Conservation (phyloP, 2,113 vertebrate genomes). For the Arenaria interpres region DNA sequence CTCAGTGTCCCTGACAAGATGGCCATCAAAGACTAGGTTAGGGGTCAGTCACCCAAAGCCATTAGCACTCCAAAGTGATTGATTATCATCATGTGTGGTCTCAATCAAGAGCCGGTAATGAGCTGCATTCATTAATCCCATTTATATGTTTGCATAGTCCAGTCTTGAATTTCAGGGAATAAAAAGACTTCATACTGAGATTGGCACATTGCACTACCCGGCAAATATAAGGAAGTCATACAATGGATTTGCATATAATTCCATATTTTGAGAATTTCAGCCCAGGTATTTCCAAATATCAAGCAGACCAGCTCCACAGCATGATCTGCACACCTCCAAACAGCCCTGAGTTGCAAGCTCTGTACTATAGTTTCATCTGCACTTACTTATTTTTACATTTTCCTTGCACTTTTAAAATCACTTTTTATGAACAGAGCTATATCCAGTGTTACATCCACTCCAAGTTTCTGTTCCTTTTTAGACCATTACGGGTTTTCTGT, state of each 20-base stretch:
- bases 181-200: constrained; percentile 40
- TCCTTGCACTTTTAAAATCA: not conserved
- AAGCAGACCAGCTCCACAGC: not conserved
- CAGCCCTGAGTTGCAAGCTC: not conserved
- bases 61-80: constrained; percentile 68
- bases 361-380: not conserved
- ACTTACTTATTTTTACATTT: not conserved
- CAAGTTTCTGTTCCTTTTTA: not conserved
- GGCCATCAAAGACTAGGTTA: constrained; percentile 65
- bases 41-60: constrained; percentile 65
- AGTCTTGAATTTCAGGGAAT: constrained; percentile 43
- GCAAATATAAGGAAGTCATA: not conserved
- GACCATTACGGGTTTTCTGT: not conserved
- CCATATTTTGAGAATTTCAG: not conserved
- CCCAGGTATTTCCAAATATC: not conserved
- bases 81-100: constrained; percentile 68
- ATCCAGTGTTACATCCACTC: not conserved
- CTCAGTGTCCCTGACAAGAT: constrained; percentile 68
- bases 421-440: not conserved
- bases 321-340: not conserved
- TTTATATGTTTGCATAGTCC: constrained; percentile 52
- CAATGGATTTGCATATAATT: not conserved
- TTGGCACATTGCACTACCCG: not conserved
- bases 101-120: constrained; percentile 66
- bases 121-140: constrained; percentile 58